Evolutionary conservation across 30 jellyfish, hydroid and myxozoan species (phyloP).

Genomic region (Hydra vulgaris): DNA sequence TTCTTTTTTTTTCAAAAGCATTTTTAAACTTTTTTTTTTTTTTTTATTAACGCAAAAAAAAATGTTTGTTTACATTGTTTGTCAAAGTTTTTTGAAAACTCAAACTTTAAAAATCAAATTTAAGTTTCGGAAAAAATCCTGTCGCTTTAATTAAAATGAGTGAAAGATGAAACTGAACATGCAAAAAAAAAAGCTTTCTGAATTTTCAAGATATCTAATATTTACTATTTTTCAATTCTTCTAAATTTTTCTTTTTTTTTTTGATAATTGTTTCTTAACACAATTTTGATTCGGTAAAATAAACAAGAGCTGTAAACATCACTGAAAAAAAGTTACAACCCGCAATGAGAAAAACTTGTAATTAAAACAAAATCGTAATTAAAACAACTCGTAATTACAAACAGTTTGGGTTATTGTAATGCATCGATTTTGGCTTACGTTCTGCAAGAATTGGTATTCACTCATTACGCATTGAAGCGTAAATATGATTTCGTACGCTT

Average conservation of each 20-base stretch:
- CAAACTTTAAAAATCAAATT: too few relatives aligned
- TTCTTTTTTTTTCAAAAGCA: too few relatives aligned
- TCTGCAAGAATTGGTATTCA: not conserved
- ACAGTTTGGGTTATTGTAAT: constrained; percentile 41
- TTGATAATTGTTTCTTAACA: not conserved
- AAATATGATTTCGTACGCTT: not conserved
- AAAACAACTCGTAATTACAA: constrained; percentile 11
- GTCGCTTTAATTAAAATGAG: too few relatives aligned
- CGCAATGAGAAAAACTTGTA: not conserved
- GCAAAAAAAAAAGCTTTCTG: too few relatives aligned
- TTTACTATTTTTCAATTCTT: not conserved
- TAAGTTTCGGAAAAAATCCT: too few relatives aligned
- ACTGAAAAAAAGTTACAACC: not conserved
- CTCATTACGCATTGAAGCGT: not conserved
- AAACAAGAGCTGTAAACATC: not conserved
- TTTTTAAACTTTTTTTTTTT: too few relatives aligned
- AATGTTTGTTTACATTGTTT: too few relatives aligned
- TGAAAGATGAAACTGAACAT: too few relatives aligned
- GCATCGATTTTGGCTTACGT: constrained; percentile 44
- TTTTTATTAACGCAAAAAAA: too few relatives aligned
- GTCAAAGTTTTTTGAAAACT: too few relatives aligned
- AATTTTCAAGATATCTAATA: too few relatives aligned
- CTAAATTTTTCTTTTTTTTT: too few relatives aligned
- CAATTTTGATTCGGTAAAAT: not conserved
- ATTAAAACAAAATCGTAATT: constrained; percentile 11